phyloP scores from a whole-genome alignment of 1,140 invertebrate genomes.

The Matsumurasca onukii region DNA sequence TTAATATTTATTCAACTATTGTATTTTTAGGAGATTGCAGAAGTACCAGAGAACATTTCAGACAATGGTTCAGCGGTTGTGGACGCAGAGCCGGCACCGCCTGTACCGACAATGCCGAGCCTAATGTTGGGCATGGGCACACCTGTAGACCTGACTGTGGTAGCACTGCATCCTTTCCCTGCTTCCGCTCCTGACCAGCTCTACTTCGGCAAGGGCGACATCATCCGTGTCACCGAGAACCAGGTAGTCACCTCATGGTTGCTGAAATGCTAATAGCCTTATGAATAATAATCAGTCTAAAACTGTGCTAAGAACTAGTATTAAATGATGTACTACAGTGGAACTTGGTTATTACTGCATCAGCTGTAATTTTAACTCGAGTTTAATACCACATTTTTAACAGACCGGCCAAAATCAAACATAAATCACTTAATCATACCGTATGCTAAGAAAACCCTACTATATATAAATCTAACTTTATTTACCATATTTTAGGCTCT shows the following conservation, averaged over 20 bases:
- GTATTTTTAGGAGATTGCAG: constrained; percentile 60
- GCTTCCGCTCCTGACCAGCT: constrained; percentile 67
- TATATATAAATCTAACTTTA: too few relatives aligned
- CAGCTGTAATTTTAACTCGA: too few relatives aligned
- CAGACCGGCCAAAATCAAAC: too few relatives aligned
- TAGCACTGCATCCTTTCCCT: constrained; percentile 64
- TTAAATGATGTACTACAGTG: too few relatives aligned
- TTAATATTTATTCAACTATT: not conserved
- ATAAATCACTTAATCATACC: too few relatives aligned
- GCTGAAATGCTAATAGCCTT: too few relatives aligned
- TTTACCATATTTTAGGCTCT: too few relatives aligned
- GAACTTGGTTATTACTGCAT: too few relatives aligned
- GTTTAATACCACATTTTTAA: too few relatives aligned
- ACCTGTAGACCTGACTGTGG: constrained; percentile 52
- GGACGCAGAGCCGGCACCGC: constrained; percentile 34
- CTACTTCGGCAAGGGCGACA: constrained; percentile 67
- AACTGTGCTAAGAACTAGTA: too few relatives aligned
- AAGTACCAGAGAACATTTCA: constrained; percentile 68
- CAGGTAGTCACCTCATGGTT: constrained; percentile 53
- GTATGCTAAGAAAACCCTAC: too few relatives aligned
- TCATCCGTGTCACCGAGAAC: constrained; percentile 63
- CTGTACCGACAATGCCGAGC: constrained; percentile 47
- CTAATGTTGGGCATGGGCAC: constrained; percentile 46
- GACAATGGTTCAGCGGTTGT: constrained; percentile 49
- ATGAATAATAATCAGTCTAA: too few relatives aligned